Base-by-base conservation (phyloP, 2,113 vertebrate species). In the Naja naja region DNA sequence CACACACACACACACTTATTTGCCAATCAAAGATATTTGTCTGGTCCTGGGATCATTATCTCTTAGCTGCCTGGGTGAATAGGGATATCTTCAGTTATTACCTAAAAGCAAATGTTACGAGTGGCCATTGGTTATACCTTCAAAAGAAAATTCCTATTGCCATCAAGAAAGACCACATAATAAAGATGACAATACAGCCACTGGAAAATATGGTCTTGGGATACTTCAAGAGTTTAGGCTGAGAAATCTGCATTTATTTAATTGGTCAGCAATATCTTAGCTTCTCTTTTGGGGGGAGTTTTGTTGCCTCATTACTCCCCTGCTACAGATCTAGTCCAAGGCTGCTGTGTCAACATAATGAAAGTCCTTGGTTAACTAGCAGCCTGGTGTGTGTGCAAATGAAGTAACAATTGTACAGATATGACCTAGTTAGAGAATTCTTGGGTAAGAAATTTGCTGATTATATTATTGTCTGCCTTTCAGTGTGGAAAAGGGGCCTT, bases 381-480 rank as follows among this genome's bases (percentile, higher is more conserved):
- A 25, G 39, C 22, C 23, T 20, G 25, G 43, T 16, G 6, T 16
- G 12, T 18, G 69, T 81, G 20, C 53, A 54, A 39, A 49, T 20
- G 25, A 91, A 91, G 52, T 43, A 85, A 43, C 22, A 23, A 9
- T 85, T 43, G 11, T 23, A 30, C 49, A 91, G 81, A 87, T 55
- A 60, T 49, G 43, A 85, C 54, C 54, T 58, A 45, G 56, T 20
- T 69, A 25, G 39, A 88, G 94, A 89, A 95, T 95, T 93, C 93
- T 87, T 91, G 64, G 89, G 47, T 96, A 96, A 95, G 94, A 96
- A 93, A 88, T 93, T 91, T 92, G 91, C 91, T 94, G 95, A 95
- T 93, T 95, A 94, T 49, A 91, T 95, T 96, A 96, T 94, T 93
- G 90, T 94, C 93, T 96, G 97, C 95, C 94, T 96, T 96, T 97